Evolutionary conservation across 2,113 vertebrate genomes (phyloP).

Genomic region (Trematocara variabile): DNA sequence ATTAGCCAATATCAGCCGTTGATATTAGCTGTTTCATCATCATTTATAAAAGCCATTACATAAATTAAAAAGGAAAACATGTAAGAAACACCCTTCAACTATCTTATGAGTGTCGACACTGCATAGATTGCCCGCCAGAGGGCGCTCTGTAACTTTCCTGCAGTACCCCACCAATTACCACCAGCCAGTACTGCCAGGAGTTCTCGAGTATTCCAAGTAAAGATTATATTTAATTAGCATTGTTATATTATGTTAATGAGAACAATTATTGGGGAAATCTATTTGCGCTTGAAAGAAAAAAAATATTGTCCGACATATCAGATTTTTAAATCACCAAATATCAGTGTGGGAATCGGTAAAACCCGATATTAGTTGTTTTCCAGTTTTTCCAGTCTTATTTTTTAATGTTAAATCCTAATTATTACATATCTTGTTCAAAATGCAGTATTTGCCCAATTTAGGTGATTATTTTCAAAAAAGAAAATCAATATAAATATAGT

Average conservation of each 20-base stretch:
- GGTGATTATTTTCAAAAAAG: background rate
- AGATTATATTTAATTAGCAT: background rate
- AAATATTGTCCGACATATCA: background rate
- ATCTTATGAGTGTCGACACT: background rate
- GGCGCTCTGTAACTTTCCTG: background rate
- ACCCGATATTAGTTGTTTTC: background rate
- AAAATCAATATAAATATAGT: background rate
- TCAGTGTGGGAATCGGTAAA: background rate
- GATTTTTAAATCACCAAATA: background rate
- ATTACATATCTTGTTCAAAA: background rate
- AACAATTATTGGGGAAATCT: background rate
- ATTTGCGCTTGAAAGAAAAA: background rate
- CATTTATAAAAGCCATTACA: background rate
- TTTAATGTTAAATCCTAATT: background rate
- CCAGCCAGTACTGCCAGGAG: background rate
- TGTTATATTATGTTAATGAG: background rate
- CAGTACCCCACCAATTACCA: background rate
- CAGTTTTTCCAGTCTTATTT: background rate
- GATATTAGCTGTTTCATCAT: background rate
- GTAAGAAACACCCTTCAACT: background rate
- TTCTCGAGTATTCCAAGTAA: background rate
- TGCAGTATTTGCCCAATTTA: background rate
- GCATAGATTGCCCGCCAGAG: background rate
- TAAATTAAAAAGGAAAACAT: background rate
- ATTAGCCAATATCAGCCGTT: background rate